Base-by-base conservation (phyloP, 1,140 invertebrate species). In the Vanessa atalanta region DNA sequence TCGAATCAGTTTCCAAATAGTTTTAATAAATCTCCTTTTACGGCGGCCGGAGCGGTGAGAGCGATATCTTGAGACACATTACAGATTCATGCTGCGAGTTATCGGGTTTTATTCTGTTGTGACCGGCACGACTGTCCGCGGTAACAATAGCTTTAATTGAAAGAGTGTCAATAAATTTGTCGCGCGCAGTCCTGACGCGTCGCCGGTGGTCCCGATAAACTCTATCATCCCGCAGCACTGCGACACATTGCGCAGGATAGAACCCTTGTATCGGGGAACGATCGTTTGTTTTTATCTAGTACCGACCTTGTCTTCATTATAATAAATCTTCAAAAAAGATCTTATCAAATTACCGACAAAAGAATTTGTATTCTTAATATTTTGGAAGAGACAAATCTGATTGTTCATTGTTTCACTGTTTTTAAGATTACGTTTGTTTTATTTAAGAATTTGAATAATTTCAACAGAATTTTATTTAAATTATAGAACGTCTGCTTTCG, bases 11-110 rank as follows among this genome's bases (percentile, higher is more conserved):
- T 91, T 89, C 87, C 88, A 90, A 93, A 93, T 93, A 93, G 91
- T 93, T 92, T 92, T 90, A 92, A 92, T 92, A 92, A 92, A 92
- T 92, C 90, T 92, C 90, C 88, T 92, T 92, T 92, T 91, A 92
- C 90, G 83, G 86, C 84, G 82, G 70, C 77, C 79, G 81, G 82
- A 82, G 82, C 85, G 83, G 82, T 77, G 79, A 84, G 83, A 82
- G 80, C 84, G 87, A 90, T 90, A 88, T 83, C 83, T 81, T 37
- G 55, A 82, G 79, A 84, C 83, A 78, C 88, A 87, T 88, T 90
- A 92, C 82, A 85, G 87, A 89, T 88, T 86, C 88, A 89, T 83
- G 84, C 87, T 85, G 86, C 88, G 87, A 86, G 83, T 91, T 92
- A 92, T 92, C 89, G 84, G 88, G 88, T 90, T 89, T 83, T 88